Evolutionary conservation across 2,113 vertebrate genomes (phyloP).

Genomic region (Hydrochoerus hydrochaeris): DNA sequence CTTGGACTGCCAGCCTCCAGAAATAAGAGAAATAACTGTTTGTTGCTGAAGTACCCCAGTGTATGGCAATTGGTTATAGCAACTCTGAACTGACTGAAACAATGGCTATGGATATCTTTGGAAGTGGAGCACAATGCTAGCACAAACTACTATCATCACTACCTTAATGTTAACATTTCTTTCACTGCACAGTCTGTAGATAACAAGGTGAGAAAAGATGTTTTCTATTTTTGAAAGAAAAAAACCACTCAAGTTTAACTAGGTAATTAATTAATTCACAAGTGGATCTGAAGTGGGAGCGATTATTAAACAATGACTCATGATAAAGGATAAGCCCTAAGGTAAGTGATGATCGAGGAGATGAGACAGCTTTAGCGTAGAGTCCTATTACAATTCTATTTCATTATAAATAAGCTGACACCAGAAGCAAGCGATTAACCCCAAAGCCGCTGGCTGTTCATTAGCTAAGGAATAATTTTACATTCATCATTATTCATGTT

Average conservation of each 20-base stretch:
- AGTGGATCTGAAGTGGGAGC: constrained; percentile 48
- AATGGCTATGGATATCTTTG: neutral
- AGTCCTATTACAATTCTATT: constrained; percentile 85
- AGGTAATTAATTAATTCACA: constrained; percentile 69
- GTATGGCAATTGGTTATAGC: neutral
- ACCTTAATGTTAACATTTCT: neutral
- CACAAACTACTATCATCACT: neutral
- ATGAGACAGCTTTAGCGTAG: constrained; percentile 79
- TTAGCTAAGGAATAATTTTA: constrained; percentile 88
- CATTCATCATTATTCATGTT: constrained; percentile 89
- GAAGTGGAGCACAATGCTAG: neutral
- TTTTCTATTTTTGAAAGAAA: constrained; percentile 24
- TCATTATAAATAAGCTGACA: constrained; percentile 86
- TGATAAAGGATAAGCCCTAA: constrained; percentile 55
- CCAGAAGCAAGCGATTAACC: constrained; percentile 86
- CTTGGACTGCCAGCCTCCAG: neutral
- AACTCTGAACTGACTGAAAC: neutral
- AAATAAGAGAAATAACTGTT: neutral
- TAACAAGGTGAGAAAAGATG: constrained; percentile 36
- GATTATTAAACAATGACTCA: constrained; percentile 57
- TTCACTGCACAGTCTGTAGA: neutral
- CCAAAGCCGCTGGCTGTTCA: constrained; percentile 88
- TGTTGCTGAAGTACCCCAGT: neutral
- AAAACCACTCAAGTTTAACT: constrained; percentile 41
- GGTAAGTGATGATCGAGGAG: constrained; percentile 58